phyloP scores from a whole-genome alignment of 2,888 invertebrate species.

The Cataglyphis livida region DNA sequence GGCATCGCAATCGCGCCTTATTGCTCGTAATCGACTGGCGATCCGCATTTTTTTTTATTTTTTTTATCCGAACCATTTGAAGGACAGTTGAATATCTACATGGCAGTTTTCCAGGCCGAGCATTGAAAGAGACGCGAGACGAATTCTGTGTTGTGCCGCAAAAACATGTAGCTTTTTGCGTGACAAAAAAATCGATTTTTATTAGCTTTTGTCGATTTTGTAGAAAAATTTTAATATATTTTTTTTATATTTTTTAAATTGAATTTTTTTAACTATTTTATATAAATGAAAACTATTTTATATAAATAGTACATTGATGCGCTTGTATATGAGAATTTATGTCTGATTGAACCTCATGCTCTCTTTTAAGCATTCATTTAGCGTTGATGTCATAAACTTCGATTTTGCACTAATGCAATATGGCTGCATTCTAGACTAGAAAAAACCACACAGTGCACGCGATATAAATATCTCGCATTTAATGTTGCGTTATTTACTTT shows the following conservation, averaged over 20 bases:
- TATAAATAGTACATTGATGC: not conserved
- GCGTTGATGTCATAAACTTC: conserved; percentile 5
- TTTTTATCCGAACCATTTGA: not conserved
- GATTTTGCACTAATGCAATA: conserved; percentile 18
- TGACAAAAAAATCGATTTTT: not conserved
- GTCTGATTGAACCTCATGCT: not conserved
- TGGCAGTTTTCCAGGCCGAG: not conserved
- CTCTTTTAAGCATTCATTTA: not conserved
- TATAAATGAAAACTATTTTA: not conserved
- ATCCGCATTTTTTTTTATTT: conserved; percentile 4
- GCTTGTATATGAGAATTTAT: not conserved
- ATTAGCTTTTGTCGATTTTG: not conserved
- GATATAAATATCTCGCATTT: conserved; percentile 42
- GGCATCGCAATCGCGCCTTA: conserved; percentile 20
- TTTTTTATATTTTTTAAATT: not conserved
- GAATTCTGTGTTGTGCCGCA: not conserved
- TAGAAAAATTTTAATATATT: not conserved
- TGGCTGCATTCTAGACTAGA: not conserved
- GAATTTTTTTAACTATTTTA: not conserved
- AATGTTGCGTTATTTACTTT: conserved; percentile 44
- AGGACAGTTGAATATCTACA: not conserved
- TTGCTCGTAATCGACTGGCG: conserved; percentile 53
- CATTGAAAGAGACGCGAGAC: not conserved
- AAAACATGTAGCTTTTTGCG: not conserved
- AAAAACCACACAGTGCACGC: conserved; percentile 2